These are phyloP conservation scores for Periplaneta americana DNA, from an alignment of 1,140 invertebrate species.

Conservation along the genomic window DNA sequence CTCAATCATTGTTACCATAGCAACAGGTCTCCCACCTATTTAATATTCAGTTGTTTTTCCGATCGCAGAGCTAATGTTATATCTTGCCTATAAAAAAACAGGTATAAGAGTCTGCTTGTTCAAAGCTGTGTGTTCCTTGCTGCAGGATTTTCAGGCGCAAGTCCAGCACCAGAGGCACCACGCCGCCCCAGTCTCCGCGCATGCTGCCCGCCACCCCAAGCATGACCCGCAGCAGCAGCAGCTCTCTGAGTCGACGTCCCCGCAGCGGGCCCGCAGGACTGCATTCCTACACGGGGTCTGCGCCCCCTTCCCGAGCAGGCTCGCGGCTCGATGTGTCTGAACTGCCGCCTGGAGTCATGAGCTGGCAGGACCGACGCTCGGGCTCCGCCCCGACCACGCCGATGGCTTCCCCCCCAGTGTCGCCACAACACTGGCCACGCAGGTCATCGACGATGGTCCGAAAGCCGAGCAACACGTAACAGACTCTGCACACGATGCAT, in stretches of 20 bases:
- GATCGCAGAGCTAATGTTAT: too few relatives aligned
- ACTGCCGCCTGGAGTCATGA: conserved; percentile 20
- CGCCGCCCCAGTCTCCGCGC: conserved; percentile 48
- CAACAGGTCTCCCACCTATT: too few relatives aligned
- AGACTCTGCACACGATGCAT: background rate
- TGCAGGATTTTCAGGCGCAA: conserved; percentile 42
- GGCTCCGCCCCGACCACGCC: conserved; percentile 50
- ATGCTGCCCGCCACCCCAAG: conserved; percentile 41
- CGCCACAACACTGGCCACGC: conserved; percentile 45
- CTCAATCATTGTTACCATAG: too few relatives aligned
- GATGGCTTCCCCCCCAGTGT: conserved; percentile 45
- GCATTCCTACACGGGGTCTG: conserved; percentile 61
- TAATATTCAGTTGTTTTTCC: too few relatives aligned
- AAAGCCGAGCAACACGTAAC: background rate
- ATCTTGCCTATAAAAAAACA: too few relatives aligned
- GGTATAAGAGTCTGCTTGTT: too few relatives aligned
- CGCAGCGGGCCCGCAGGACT: conserved; percentile 66
- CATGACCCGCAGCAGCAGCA: conserved; percentile 29
- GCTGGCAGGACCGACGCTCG: conserved; percentile 30
- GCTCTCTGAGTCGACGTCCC: conserved; percentile 36
- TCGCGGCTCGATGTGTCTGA: conserved; percentile 58
- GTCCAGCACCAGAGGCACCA: conserved; percentile 44
- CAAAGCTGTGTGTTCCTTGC: conserved; percentile 1
- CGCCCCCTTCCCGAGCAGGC: conserved; percentile 55
- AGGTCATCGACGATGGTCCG: conserved; percentile 22